phyloP scores from a whole-genome alignment of 2,797 vertebrate genomes.

The Sebastes oblongus region DNA sequence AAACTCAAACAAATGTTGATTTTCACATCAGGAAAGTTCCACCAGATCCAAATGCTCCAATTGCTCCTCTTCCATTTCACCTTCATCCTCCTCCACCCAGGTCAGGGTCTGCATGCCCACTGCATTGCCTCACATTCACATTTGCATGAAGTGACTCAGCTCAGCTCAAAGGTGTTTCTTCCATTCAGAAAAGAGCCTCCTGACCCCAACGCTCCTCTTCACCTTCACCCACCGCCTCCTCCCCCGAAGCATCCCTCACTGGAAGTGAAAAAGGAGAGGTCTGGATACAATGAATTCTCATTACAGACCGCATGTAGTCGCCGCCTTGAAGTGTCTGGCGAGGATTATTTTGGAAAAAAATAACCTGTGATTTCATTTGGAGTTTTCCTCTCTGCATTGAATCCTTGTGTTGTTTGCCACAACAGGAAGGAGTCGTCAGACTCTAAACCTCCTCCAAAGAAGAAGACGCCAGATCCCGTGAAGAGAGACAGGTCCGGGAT shows the following conservation, averaged over 20 bases:
- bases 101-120: constrained; percentile 67
- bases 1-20: constrained; percentile 24
- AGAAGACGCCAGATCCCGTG: constrained; percentile 65
- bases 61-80: constrained; percentile 77
- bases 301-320: neutral
- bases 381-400: constrained; percentile 30
- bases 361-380: neutral
- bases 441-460: constrained; percentile 68
- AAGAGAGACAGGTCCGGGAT: constrained; percentile 81
- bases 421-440: constrained; percentile 76
- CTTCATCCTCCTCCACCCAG: constrained; percentile 79
- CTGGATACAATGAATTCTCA: constrained; percentile 45
- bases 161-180: constrained; percentile 38
- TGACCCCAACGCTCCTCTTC: constrained; percentile 79
- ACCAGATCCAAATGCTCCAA: constrained; percentile 72
- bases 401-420: constrained; percentile 53
- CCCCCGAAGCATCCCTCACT: constrained; percentile 67
- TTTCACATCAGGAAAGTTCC: constrained; percentile 73
- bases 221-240: constrained; percentile 77
- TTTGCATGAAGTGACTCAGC: constrained; percentile 3
- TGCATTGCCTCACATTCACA: neutral
- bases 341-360: constrained; percentile 4
- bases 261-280: constrained; percentile 81
- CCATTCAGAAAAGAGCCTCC: constrained; percentile 80
- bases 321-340: neutral